Evolutionary conservation across 2,113 vertebrate genomes (phyloP).

Genomic region (Etheostoma cragini): DNA sequence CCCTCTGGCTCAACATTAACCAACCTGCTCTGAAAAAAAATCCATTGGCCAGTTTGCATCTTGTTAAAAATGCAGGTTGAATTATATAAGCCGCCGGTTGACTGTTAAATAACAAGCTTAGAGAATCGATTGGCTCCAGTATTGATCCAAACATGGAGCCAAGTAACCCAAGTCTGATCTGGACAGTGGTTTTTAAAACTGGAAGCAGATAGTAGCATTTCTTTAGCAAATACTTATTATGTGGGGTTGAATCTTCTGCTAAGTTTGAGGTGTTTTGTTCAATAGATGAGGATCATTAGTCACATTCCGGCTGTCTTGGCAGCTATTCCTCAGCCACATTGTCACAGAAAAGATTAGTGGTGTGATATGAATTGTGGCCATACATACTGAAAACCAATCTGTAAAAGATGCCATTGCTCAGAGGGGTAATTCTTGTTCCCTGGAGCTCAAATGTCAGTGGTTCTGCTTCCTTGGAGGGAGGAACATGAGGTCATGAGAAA

Average conservation of each 20-base stretch:
- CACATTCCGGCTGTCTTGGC: conserved; percentile 17
- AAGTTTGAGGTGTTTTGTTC: conserved; percentile 18
- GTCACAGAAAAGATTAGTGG: conserved; percentile 30
- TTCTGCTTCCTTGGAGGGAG: conserved; percentile 6
- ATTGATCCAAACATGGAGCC: conserved; percentile 37
- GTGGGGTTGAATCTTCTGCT: neutral
- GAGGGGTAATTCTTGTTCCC: conserved; percentile 25
- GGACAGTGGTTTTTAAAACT: neutral
- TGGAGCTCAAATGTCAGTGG: conserved; percentile 40
- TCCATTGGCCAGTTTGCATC: neutral
- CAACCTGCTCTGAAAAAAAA: conserved; percentile 15
- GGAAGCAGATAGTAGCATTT: neutral
- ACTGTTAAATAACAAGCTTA: conserved; percentile 31
- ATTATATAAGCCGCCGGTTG: conserved; percentile 6
- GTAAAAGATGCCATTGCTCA: conserved; percentile 33
- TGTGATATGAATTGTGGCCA: conserved; percentile 45
- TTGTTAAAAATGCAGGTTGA: conserved; percentile 10
- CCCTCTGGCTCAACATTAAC: conserved; percentile 32
- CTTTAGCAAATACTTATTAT: neutral
- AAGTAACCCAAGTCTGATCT: conserved; percentile 32
- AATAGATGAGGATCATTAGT: conserved; percentile 19
- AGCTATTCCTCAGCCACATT: conserved; percentile 15
- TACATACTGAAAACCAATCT: conserved; percentile 22
- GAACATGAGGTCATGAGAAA: neutral
- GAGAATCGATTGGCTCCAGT: conserved; percentile 30